Percentiles rank a stretch among this genome's conserved stretches.
Conservation (phyloP, 2,113 vertebrate genomes). For the Oreochromis spilurus region DNA sequence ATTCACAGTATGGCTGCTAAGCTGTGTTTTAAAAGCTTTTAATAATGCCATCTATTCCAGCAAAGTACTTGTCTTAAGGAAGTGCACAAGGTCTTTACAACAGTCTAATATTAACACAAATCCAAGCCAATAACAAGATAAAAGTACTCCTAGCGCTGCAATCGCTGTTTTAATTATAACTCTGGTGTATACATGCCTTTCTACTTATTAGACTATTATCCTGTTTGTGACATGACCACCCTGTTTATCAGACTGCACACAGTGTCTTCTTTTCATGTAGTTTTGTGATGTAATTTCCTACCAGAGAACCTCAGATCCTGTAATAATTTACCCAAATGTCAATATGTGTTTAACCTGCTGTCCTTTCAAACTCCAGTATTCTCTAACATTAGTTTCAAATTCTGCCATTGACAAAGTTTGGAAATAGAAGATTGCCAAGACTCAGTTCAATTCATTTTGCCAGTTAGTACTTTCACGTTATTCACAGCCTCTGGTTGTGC, state of each 20-base stretch:
- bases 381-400: neutral
- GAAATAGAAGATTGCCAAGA: neutral
- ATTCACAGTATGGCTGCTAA: neutral
- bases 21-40: neutral
- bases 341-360: conserved; percentile 24
- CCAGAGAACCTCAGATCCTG: neutral
- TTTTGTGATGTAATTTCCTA: conserved; percentile 6
- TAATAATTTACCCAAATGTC: conserved; percentile 52
- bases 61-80: neutral
- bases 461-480: neutral
- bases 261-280: neutral
- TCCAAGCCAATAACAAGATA: neutral
- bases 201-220: neutral
- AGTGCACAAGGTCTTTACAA: neutral
- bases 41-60: neutral
- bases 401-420: neutral
- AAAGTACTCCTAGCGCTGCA: neutral
- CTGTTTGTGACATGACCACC: neutral
- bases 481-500: neutral
- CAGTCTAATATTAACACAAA: neutral
- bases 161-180: neutral
- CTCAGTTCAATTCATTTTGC: neutral
- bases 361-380: neutral
- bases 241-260: neutral
- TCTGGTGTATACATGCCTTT: neutral